Conservation (phyloP, 2,888 invertebrate genomes). For the Ellobium chinense region DNA sequence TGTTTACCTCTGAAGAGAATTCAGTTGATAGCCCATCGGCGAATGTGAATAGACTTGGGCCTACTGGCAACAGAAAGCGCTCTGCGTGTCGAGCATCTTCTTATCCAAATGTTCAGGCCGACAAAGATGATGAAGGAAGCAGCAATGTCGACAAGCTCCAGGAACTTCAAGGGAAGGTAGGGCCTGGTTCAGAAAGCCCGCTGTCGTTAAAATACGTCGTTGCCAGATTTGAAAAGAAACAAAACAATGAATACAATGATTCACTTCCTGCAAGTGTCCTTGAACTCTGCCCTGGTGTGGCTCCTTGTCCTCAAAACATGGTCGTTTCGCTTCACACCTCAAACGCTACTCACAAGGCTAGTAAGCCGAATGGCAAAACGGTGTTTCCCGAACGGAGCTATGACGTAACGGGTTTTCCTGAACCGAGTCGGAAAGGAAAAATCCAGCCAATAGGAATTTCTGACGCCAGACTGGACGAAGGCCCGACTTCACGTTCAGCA, state of each 20-base stretch:
- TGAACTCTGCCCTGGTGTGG: conserved; percentile 1
- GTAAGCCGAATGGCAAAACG: neutral
- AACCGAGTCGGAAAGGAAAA: neutral
- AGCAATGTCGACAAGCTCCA: neutral
- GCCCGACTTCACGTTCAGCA: neutral
- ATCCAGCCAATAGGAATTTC: neutral
- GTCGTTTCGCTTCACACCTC: neutral
- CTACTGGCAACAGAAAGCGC: no score
- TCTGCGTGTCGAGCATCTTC: no score
- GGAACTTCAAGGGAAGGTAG: neutral
- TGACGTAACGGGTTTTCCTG: neutral
- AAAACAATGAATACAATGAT: no score
- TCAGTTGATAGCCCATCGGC: no score
- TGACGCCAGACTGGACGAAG: neutral
- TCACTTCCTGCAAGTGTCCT: conserved; percentile 11
- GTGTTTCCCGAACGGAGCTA: neutral
- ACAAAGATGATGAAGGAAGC: neutral
- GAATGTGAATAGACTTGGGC: no score
- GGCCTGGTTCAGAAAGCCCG: neutral
- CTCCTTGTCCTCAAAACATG: neutral
- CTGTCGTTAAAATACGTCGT: neutral
- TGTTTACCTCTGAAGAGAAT: no score
- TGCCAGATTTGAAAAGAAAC: neutral
- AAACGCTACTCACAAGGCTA: neutral
- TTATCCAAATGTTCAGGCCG: neutral